Evolutionary conservation across 2,888 invertebrate species (phyloP).

Genomic region (Ceriagrion tenellum): DNA sequence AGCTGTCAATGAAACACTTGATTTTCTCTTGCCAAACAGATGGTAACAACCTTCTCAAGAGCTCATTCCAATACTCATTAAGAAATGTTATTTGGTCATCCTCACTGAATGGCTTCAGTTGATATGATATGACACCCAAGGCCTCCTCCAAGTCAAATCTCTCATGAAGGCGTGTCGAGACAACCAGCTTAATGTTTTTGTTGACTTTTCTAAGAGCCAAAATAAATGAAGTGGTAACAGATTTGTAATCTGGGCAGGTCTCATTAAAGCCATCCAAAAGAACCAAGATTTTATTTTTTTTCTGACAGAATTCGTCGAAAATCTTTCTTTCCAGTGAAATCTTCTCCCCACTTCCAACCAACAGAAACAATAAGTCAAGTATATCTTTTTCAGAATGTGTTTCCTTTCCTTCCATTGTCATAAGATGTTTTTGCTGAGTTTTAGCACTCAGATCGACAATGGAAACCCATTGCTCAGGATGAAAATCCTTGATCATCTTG

Average conservation of each 20-base stretch:
- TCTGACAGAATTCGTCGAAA: background rate
- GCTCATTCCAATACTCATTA: background rate
- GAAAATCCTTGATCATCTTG: background rate
- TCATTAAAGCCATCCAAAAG: background rate
- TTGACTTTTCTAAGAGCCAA: background rate
- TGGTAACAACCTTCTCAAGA: too few species aligned
- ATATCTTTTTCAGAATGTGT: background rate
- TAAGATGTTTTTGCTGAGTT: background rate
- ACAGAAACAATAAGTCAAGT: background rate
- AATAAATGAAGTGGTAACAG: background rate
- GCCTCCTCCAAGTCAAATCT: background rate
- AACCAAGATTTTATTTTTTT: background rate
- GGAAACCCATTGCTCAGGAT: background rate
- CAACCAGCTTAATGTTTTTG: background rate
- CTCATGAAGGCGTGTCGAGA: background rate
- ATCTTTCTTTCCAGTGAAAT: background rate
- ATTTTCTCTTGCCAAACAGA: too few species aligned
- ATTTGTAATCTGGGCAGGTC: background rate
- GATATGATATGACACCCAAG: background rate
- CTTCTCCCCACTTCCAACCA: background rate
- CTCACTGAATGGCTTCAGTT: background rate
- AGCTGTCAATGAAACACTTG: background rate
- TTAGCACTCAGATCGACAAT: background rate
- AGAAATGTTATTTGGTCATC: background rate
- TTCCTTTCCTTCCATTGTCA: background rate